Base-by-base conservation (phyloP, 1,140 invertebrate species). In the Bicyclus anynana region DNA sequence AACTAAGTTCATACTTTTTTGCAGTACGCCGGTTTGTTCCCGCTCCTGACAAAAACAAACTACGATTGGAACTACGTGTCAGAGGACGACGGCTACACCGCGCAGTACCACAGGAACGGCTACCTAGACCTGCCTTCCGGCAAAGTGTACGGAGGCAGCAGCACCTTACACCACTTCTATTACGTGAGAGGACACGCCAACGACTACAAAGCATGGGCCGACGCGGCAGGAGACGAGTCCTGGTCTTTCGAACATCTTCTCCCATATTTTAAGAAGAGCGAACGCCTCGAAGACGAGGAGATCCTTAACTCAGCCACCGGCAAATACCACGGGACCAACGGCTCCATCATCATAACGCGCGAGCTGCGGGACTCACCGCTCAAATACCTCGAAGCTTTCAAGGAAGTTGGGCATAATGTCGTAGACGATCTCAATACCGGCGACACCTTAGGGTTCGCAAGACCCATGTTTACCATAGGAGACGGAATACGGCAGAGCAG, bases 91-190 rank as follows among this genome's bases (percentile, higher is more conserved):
- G 71, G 79, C 5, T 89, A 91, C 26, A 90, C 91, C 3, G 93
- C 93, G 59, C 79, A 92, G 10, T 91, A 90, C 1, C 64, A 93
- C 63, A 87, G 83, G 14, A 87, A 90, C 7, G 89, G 89, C 0
- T 89, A 91, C 0, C 93, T 93, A 67, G 91, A 91, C 52, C 90
- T 93, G 86, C 91, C 91, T 0, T 75, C 91, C 27, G 94, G 94
- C 0, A 93, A 92, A 80, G 92, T 91, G 7, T 65, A 95, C 0
- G 94, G 94, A 0, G 94, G 94, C 1, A 92, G 91, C 1, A 94
- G 92, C n/a, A 89, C 93, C 1, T 90, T 94, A 1, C 94, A 94
- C 80, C 95, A 94, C 63, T 91, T 95, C 91, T 91, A 93, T 0
- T 94, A 94, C 59, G 91, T 91, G 0, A 87, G 94, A 48, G 93